These are phyloP conservation scores for Theretra japonica DNA, from an alignment of 2,888 invertebrate species.

Conservation along the genomic window DNA sequence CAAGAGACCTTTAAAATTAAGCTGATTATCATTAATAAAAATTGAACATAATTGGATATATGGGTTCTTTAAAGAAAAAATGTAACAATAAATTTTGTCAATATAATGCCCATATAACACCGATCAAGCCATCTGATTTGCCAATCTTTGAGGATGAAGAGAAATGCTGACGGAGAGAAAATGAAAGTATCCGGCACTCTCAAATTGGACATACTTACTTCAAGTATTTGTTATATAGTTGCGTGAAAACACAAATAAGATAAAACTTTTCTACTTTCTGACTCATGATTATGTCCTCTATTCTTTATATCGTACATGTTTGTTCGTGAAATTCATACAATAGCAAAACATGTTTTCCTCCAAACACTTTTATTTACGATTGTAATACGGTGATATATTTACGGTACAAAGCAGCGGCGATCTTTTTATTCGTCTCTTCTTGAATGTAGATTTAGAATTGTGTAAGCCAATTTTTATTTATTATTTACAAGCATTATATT, in stretches of 20 bases:
- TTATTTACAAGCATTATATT: no score
- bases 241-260: not conserved
- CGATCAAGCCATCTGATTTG: no score
- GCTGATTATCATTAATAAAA: no score
- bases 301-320: not conserved
- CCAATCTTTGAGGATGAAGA: not conserved
- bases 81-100: no score
- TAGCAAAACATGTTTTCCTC: not conserved
- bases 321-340: not conserved
- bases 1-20: no score
- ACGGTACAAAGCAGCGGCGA: constrained; percentile 2
- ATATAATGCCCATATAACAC: no score
- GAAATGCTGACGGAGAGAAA: not conserved
- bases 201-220: not conserved
- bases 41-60: no score
- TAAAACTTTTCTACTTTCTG: not conserved
- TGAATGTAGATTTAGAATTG: not conserved
- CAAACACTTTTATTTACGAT: constrained; percentile 1
- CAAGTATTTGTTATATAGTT: not conserved
- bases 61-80: no score
- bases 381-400: constrained; percentile 6
- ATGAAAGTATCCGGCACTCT: no score
- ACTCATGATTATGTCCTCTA: not conserved
- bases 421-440: not conserved
- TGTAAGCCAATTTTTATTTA: no score